These are phyloP conservation scores for Caenorhabditis brenneri DNA, from an alignment of 1,140 invertebrate species.

Conservation along the genomic window DNA sequence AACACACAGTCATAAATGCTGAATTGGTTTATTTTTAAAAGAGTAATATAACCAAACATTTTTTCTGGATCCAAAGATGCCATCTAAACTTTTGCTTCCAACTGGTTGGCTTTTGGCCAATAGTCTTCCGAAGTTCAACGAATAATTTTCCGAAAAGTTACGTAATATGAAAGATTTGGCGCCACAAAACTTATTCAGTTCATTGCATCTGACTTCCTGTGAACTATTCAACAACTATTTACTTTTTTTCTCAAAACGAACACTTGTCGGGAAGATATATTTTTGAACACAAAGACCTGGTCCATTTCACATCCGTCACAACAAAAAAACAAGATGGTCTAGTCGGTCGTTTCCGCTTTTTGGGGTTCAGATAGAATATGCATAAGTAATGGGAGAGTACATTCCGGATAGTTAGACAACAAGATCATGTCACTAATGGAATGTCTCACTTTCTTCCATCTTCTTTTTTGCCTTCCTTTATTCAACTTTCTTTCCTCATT, in stretches of 20 bases:
- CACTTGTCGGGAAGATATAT: not conserved
- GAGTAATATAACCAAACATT: too few relatives aligned
- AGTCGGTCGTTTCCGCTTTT: not conserved
- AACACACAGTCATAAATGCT: too few relatives aligned
- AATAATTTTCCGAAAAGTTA: not conserved
- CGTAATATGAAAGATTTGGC: not conserved
- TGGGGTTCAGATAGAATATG: not conserved
- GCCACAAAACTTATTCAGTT: not conserved
- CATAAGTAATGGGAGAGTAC: not conserved
- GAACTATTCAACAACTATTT: not conserved
- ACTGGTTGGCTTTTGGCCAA: not conserved
- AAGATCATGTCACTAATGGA: slow-evolving; percentile 26
- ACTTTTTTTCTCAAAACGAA: not conserved
- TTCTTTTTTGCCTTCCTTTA: too few relatives aligned
- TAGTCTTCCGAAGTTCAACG: not conserved
- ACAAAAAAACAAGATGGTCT: not conserved
- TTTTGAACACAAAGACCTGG: slow-evolving; percentile 2
- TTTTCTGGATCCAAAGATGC: too few relatives aligned
- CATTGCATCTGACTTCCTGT: not conserved
- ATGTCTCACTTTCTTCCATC: slow-evolving; percentile 43
- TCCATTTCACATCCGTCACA: not conserved
- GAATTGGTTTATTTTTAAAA: too few relatives aligned
- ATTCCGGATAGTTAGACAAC: slow-evolving; percentile 28
- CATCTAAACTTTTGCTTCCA: too few relatives aligned
- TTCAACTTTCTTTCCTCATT: not conserved